Percentiles rank a stretch among this genome's conserved stretches.
phyloP scores from a whole-genome alignment of 2,113 vertebrate species.

The Dipodomys stephensi region DNA sequence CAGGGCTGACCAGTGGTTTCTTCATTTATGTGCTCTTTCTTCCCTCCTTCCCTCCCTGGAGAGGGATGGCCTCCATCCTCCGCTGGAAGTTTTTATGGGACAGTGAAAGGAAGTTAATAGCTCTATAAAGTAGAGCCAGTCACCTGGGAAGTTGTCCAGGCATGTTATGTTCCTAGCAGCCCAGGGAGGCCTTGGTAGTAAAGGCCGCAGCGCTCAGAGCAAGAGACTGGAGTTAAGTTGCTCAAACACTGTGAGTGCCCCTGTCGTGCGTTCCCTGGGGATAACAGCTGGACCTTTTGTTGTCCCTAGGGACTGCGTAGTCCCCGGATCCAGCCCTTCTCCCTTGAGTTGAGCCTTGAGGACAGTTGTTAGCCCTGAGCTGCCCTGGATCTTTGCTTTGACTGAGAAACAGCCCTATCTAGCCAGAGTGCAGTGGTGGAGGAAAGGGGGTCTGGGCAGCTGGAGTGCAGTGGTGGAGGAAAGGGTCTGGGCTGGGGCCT shows the following conservation, averaged over 20 bases:
- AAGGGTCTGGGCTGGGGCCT: not conserved
- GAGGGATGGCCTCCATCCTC: not conserved
- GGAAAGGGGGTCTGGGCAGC: too few relatives aligned
- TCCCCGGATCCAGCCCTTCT: not conserved
- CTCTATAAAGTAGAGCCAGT: not conserved
- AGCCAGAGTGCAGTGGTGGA: not conserved
- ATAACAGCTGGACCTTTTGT: not conserved
- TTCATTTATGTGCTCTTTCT: not conserved
- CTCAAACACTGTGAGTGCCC: not conserved
- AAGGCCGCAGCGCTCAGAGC: not conserved
- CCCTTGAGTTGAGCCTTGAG: not conserved
- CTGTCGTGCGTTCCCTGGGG: not conserved
- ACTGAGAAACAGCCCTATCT: not conserved
- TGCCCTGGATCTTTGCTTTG: not conserved
- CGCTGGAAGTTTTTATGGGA: not conserved
- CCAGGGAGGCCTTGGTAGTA: not conserved
- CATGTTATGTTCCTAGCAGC: not conserved
- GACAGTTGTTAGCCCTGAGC: not conserved
- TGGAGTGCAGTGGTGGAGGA: not conserved
- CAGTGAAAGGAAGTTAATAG: slow-evolving; percentile 48
- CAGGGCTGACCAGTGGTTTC: not conserved
- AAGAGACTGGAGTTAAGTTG: not conserved
- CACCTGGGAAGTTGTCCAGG: slow-evolving; percentile 54
- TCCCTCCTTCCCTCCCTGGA: not conserved
- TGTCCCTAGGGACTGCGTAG: not conserved